Conservation (phyloP, 1,140 invertebrate genomes). For the Venturia canescens region DNA sequence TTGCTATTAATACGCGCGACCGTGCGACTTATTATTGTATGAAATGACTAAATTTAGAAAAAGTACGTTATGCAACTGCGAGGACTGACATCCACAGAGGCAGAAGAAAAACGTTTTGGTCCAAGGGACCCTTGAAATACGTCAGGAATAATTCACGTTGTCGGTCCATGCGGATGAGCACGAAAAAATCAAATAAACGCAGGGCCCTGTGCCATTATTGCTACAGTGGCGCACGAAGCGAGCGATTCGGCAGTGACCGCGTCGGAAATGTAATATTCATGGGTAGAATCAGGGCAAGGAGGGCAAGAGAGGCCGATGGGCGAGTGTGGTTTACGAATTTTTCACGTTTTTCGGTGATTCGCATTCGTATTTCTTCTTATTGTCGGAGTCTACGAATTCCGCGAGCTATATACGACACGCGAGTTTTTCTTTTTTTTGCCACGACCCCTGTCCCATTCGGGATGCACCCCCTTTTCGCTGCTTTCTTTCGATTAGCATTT, state of each 20-base stretch:
- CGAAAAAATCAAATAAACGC: constrained; percentile 27
- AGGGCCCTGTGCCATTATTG: not conserved
- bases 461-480: constrained; percentile 4
- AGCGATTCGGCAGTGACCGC: not conserved
- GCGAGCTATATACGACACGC: not conserved
- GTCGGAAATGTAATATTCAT: constrained; percentile 33
- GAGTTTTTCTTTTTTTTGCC: not conserved
- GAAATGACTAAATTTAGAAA: not conserved
- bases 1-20: not conserved
- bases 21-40: not conserved
- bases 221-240: not conserved
- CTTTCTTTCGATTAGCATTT: constrained; percentile 35
- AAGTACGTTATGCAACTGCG: not conserved
- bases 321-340: constrained; percentile 29
- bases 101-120: not conserved
- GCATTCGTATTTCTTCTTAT: constrained; percentile 24
- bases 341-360: constrained; percentile 25
- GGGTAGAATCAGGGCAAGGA: constrained; percentile 11
- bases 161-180: not conserved
- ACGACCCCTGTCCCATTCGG: not conserved
- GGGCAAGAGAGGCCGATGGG: not conserved
- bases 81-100: not conserved
- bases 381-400: constrained; percentile 1
- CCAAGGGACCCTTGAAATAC: not conserved
- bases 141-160: constrained; percentile 17